phyloP scores from a whole-genome alignment of 2,113 vertebrate species.

The Stomatorhinus ivindoensis region DNA sequence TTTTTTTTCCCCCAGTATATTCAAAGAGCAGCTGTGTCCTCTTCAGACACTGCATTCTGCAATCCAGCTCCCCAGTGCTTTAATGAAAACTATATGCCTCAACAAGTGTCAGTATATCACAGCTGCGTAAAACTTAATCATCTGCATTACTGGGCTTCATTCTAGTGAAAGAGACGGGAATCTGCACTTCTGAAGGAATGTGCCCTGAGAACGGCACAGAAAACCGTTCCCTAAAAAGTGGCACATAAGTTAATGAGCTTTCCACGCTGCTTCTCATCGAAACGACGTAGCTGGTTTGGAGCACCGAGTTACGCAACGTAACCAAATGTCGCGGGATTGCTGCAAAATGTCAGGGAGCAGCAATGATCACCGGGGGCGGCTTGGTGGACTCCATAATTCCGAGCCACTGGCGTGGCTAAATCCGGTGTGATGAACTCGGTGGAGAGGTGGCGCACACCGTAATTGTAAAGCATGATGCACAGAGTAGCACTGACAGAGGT shows the following conservation, averaged over 20 bases:
- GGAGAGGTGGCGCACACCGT: not conserved
- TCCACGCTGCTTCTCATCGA: not conserved
- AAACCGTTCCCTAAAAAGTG: not conserved
- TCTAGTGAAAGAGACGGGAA: not conserved
- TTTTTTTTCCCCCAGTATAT: not conserved
- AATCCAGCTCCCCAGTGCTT: not conserved
- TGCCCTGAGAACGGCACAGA: not conserved
- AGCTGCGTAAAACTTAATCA: not conserved
- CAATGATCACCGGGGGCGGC: not conserved
- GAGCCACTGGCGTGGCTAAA: not conserved
- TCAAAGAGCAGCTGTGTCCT: constrained; percentile 7
- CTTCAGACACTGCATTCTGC: not conserved
- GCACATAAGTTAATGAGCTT: not conserved
- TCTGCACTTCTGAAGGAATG: not conserved
- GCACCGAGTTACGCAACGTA: not conserved
- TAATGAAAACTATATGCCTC: not conserved
- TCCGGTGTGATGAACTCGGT: not conserved
- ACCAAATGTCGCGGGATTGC: not conserved
- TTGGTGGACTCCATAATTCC: not conserved
- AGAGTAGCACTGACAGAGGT: not conserved
- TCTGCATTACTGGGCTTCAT: not conserved
- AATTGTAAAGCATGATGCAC: not conserved
- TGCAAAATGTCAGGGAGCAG: not conserved
- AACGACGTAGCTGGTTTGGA: not conserved
- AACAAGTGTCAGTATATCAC: not conserved